Conservation (phyloP, 2,113 vertebrate genomes). For the Polyodon spathula region DNA sequence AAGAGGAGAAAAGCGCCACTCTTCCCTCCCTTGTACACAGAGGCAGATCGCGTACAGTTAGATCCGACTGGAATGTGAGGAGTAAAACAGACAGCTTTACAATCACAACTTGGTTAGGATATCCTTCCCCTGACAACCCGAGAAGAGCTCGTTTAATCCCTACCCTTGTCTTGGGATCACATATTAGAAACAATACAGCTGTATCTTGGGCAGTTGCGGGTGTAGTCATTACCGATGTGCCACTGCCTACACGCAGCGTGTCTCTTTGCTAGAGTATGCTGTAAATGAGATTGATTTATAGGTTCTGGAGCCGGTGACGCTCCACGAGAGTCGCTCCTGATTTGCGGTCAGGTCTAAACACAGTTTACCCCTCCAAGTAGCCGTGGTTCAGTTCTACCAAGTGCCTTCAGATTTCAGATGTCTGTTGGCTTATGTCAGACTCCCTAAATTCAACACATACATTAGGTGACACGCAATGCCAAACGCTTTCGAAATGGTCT, state of each 20-base stretch:
- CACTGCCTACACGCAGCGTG: conserved; percentile 39
- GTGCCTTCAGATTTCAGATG: conserved; percentile 60
- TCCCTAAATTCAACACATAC: conserved; percentile 67
- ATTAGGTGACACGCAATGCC: conserved; percentile 60
- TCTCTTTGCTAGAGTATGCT: conserved; percentile 52
- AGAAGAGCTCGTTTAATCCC: conserved; percentile 14
- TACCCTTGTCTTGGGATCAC: conserved; percentile 11
- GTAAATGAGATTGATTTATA: conserved; percentile 76
- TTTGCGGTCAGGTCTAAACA: conserved; percentile 58
- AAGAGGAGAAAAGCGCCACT: neutral
- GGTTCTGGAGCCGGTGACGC: conserved; percentile 68
- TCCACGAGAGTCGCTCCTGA: conserved; percentile 59
- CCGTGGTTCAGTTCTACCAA: conserved; percentile 53
- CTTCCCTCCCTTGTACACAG: conserved; percentile 26
- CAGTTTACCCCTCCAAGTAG: conserved; percentile 39
- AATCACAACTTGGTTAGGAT: conserved; percentile 6
- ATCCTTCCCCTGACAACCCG: conserved; percentile 14
- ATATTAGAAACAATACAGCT: conserved; percentile 21
- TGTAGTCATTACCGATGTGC: conserved; percentile 39
- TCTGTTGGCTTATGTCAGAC: conserved; percentile 72
- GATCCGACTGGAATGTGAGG: conserved; percentile 34
- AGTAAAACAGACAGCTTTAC: conserved; percentile 16
- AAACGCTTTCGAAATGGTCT: conserved; percentile 62
- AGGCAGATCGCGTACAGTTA: too few relatives aligned
- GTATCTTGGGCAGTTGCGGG: neutral